These are phyloP conservation scores for Tachypleus tridentatus DNA, from an alignment of 1,140 invertebrate species.

Conservation along the genomic window DNA sequence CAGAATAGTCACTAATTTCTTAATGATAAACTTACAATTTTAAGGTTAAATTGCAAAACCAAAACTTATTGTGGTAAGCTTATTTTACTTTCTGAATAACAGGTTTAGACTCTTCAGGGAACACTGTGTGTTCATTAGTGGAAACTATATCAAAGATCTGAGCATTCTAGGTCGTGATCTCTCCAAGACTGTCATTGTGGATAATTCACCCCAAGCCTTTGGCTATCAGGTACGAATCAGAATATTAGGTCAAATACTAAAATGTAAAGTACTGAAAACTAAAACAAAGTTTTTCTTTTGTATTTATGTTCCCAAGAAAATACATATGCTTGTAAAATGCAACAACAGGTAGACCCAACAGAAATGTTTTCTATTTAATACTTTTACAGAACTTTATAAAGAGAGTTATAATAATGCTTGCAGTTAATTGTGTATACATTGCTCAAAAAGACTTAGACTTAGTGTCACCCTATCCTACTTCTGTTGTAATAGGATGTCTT, in stretches of 20 bases:
- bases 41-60: neutral
- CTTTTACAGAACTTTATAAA: too few species aligned
- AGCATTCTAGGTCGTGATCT: constrained; percentile 85
- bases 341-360: too few species aligned
- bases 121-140: constrained; percentile 89
- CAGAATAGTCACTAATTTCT: neutral
- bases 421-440: too few species aligned
- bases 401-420: too few species aligned
- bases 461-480: too few species aligned
- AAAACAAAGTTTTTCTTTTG: neutral
- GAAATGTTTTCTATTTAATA: too few species aligned
- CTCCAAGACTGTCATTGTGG: constrained; percentile 79
- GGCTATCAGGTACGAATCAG: constrained; percentile 58
- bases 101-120: constrained; percentile 79
- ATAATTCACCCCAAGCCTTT: constrained; percentile 87
- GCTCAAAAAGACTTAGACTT: too few species aligned
- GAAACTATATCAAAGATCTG: constrained; percentile 94
- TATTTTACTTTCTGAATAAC: constrained; percentile 14
- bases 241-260: neutral
- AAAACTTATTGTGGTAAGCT: neutral
- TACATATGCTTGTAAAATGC: too few species aligned
- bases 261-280: neutral
- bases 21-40: constrained; percentile 1
- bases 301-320: too few species aligned
- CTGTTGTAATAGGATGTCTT: too few species aligned